Evolutionary conservation across 2,797 vertebrate genomes (phyloP).

Genomic region (Synanceia verrucosa): DNA sequence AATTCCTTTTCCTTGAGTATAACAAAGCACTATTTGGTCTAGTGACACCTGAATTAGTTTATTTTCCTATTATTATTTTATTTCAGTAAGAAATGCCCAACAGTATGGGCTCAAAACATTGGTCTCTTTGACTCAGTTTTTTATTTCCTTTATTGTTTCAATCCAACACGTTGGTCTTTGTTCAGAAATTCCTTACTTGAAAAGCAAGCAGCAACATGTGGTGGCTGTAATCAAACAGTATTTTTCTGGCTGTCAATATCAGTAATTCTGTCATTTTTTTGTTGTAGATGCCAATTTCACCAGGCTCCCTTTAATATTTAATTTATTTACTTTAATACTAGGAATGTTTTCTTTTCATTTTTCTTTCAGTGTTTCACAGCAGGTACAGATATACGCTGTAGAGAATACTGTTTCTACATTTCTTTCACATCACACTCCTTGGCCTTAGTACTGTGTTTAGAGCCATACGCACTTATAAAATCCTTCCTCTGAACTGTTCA

Average conservation of each 20-base stretch:
- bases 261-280: background rate
- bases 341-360: background rate
- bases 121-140: conserved; percentile 1
- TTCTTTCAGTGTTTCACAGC: conserved; percentile 7
- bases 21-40: conserved; percentile 43
- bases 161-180: background rate
- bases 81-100: conserved; percentile 6
- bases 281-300: background rate
- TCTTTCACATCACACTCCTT: conserved; percentile 35
- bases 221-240: conserved; percentile 28
- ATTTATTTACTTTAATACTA: conserved; percentile 40
- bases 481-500: conserved; percentile 11
- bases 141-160: conserved; percentile 1
- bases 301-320: conserved; percentile 18
- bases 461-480: conserved; percentile 23
- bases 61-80: conserved; percentile 18
- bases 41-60: conserved; percentile 28
- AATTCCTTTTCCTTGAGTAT: conserved; percentile 22
- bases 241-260: background rate
- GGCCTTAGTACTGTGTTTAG: conserved; percentile 54
- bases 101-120: conserved; percentile 6
- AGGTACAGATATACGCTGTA: conserved; percentile 43
- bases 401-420: conserved; percentile 3
- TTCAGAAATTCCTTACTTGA: conserved; percentile 35
- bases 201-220: conserved; percentile 25